Base-by-base conservation (phyloP, 2,113 vertebrate genomes). In the Felis chaus region DNA sequence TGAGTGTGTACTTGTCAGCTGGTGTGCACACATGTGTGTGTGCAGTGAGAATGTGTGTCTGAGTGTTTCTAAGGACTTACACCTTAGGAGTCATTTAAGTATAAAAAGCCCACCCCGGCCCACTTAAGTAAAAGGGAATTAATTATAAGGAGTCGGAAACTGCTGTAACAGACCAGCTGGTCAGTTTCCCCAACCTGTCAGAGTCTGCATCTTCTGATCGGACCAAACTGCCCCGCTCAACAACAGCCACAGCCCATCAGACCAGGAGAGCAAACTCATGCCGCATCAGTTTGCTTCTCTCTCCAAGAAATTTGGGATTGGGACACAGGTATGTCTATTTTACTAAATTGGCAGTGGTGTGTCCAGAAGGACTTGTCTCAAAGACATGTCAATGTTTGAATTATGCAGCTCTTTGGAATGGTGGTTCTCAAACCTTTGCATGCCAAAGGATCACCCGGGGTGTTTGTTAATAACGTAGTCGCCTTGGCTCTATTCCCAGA, bases 381-480 rank as follows among this genome's bases (percentile, higher is more conserved):
- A 87, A 87, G 63, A 63, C 15, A 14, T 3, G 4, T 55, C 41
- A 36, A 3, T 69, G 63, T 65, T 68, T 90, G 80, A 79, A 78
- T 65, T 68, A 53, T 3, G 10, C 39, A 21, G 41, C 16, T 3
- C 31, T 48, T 82, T 21, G 68, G 48, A 71, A 74, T 19, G 0
- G 39, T 68, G 23, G 15, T 16, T 84, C 92, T 71, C 78, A 87
- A 74, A 83, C 27, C 71, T 90, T 23, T 55, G 66, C 27, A 36
- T 23, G n/a, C 31, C 65, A n/a, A 63, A 57, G 76, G 23, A 74
- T 69, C 82, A 79, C 36, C 4, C 18, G 39, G 76, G n/a, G 73
- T 27, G 3, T 91, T 91, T 93, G 66, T 95, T 89, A 39, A 91
- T 96, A 82, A 87, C 69, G 39, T 55, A 66, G n/a, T 82, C 92